Evolutionary conservation across 2,888 invertebrate species (phyloP).

Genomic region (Orthosia gothica): DNA sequence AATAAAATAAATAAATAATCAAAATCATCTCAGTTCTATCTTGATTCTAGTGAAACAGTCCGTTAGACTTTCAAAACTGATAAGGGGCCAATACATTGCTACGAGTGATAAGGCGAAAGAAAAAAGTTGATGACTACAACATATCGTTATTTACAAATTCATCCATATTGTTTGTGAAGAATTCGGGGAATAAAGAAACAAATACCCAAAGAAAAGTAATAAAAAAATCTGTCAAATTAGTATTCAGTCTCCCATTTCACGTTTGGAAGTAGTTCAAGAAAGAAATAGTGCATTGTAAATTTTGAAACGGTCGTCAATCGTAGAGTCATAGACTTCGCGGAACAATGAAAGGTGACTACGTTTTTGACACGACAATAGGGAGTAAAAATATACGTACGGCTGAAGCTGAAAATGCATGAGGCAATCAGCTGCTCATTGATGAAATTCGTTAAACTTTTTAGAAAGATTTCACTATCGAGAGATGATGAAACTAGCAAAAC

Average conservation of each 20-base stretch:
- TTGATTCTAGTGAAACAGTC: neutral
- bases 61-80: neutral
- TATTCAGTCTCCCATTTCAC: conserved; percentile 23
- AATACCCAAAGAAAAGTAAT: conserved; percentile 1
- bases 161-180: no score
- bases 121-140: neutral
- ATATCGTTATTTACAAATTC: no score
- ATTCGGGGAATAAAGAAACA: no score
- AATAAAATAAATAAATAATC: no score
- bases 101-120: neutral
- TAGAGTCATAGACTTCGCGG: conserved; percentile 21
- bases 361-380: conserved; percentile 23
- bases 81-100: neutral
- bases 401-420: neutral
- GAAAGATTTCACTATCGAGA: neutral
- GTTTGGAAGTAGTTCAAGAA: conserved; percentile 52
- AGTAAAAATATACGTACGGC: conserved; percentile 21
- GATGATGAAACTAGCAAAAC: no score
- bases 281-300: conserved; percentile 29
- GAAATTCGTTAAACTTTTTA: neutral
- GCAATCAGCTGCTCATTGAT: neutral
- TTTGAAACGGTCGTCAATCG: conserved; percentile 9
- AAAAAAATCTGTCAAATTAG: conserved; percentile 7
- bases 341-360: conserved; percentile 47
- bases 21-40: neutral